Conservation (phyloP, 2,797 vertebrate species). For the Sphenodon punctatus region DNA sequence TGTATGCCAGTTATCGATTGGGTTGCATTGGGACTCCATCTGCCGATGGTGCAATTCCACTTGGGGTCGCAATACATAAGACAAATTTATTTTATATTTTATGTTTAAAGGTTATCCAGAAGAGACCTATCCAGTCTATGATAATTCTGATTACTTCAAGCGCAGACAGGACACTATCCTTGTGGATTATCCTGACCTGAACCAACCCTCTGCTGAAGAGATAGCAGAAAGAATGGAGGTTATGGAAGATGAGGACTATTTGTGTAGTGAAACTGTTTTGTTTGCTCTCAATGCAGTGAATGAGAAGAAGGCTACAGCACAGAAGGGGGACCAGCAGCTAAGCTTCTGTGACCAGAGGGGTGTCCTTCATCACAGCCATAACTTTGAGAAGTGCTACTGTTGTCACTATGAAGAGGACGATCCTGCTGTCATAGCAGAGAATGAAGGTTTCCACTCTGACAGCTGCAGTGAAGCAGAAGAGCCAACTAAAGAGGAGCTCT, state of each 20-base stretch:
- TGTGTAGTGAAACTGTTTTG: slow-evolving; percentile 38
- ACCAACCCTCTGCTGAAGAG: slow-evolving; percentile 83
- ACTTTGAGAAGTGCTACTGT: slow-evolving; percentile 50
- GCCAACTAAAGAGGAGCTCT: slow-evolving; percentile 64
- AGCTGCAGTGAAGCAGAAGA: slow-evolving; percentile 74
- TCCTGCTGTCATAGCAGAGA: slow-evolving; percentile 88
- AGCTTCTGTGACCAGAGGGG: slow-evolving; percentile 69
- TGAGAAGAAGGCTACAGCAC: neutral
- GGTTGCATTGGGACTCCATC: too few species aligned
- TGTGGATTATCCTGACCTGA: slow-evolving; percentile 73
- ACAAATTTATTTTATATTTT: slow-evolving; percentile 27
- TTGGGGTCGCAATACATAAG: too few species aligned
- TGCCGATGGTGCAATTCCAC: too few species aligned
- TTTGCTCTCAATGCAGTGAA: slow-evolving; percentile 13
- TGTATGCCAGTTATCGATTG: too few species aligned
- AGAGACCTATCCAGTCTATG: slow-evolving; percentile 89
- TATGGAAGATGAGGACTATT: slow-evolving; percentile 57
- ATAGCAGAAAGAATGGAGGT: slow-evolving; percentile 85
- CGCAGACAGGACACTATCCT: slow-evolving; percentile 72
- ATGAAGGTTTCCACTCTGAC: slow-evolving; percentile 79
- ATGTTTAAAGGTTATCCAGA: slow-evolving; percentile 84
- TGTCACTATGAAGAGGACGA: slow-evolving; percentile 82
- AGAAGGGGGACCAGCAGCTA: slow-evolving; percentile 68
- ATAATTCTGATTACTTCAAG: slow-evolving; percentile 66
- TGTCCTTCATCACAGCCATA: slow-evolving; percentile 65